A percentile compares a stretch with the other conserved stretches of the same genome.
phyloP scores from a whole-genome alignment of 1,140 invertebrate species.

The Cyrtorhinus lividipennis region DNA sequence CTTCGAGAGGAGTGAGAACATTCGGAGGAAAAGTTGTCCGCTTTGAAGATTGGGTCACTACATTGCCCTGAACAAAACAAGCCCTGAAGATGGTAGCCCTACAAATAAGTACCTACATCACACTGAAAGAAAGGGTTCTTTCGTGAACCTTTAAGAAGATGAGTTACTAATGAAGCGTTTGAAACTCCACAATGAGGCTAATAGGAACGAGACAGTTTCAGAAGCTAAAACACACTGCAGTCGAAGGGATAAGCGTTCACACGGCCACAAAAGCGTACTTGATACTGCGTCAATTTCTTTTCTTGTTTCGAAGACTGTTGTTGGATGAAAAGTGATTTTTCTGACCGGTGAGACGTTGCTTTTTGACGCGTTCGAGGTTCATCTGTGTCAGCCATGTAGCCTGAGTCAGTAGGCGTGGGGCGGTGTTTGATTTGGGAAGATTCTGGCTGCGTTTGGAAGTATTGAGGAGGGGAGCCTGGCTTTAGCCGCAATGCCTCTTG shows the following conservation, averaged over 20 bases:
- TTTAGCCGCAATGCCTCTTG: conserved; percentile 26
- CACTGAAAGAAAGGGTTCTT: background rate
- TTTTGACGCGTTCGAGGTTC: conserved; percentile 33
- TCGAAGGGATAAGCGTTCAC: background rate
- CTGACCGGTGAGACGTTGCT: background rate
- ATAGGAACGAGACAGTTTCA: too few relatives aligned
- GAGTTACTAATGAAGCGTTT: background rate
- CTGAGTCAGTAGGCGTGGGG: conserved; percentile 37
- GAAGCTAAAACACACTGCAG: background rate
- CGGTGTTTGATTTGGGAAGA: conserved; percentile 30
- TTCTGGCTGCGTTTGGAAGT: conserved; percentile 37
- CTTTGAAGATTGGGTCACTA: too few relatives aligned
- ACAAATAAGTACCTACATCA: background rate
- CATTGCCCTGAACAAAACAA: too few relatives aligned
- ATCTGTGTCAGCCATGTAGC: conserved; percentile 58
- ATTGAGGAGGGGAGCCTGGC: conserved; percentile 39
- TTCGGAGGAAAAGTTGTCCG: too few relatives aligned
- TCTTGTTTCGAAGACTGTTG: background rate
- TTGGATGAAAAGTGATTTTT: background rate
- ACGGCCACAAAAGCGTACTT: background rate
- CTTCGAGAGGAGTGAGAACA: too few relatives aligned
- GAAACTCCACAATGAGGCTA: background rate
- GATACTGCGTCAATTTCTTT: background rate
- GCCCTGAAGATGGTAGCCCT: too few relatives aligned
- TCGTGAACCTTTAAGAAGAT: background rate